Percentiles rank a stretch among this genome's conserved stretches.
phyloP scores from a whole-genome alignment of 2,888 invertebrate species.

The Tenthredo notha region DNA sequence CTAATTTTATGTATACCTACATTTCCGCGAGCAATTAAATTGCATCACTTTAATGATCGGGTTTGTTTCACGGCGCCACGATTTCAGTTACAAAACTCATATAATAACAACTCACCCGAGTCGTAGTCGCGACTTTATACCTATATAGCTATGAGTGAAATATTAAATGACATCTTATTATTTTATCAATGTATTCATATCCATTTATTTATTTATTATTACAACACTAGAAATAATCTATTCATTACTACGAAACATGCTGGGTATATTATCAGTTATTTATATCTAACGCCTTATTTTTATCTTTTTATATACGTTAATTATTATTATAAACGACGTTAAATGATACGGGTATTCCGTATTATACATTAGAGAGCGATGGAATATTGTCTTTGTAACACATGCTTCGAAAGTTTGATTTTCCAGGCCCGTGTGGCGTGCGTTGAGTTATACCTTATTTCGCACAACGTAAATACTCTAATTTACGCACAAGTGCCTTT shows the following conservation, averaged over 20 bases:
- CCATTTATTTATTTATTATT: not conserved
- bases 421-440: too few species aligned
- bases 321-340: not conserved
- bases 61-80: not conserved
- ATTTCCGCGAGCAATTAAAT: slow-evolving; percentile 36
- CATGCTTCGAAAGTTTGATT: too few species aligned
- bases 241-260: not conserved
- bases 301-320: too few species aligned
- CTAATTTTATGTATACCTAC: not conserved
- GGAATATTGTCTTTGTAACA: too few species aligned
- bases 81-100: slow-evolving; percentile 44
- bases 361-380: too few species aligned
- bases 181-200: slow-evolving; percentile 33
- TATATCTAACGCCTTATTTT: too few species aligned
- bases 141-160: slow-evolving; percentile 8
- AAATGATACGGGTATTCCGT: too few species aligned
- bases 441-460: too few species aligned
- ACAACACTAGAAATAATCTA: slow-evolving; percentile 6
- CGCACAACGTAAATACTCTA: too few species aligned
- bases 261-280: not conserved
- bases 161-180: slow-evolving; percentile 44
- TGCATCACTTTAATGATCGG: slow-evolving; percentile 31
- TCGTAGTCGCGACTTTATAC: not conserved
- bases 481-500: too few species aligned
- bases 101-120: slow-evolving; percentile 41